Evolutionary conservation across 2,888 invertebrate species (phyloP), one percentile per base, ranked within the genome.

Genomic region (Drosophila borealis): DNA sequence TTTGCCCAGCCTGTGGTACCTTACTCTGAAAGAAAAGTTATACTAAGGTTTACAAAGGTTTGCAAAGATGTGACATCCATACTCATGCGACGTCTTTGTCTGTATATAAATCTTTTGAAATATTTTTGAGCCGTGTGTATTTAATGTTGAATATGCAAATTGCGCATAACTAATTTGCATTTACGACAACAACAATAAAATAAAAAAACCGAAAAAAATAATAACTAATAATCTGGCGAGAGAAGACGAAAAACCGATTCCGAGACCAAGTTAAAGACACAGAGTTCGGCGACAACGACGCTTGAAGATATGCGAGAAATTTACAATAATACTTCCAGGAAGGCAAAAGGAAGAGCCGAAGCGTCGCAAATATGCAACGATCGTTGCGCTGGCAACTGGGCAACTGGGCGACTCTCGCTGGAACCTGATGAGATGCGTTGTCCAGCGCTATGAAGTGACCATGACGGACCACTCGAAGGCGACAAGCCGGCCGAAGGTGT

Each of bases 261-360:
- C 69, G 36, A 62, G 54, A 17, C 44, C 14, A 29, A 44, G 61
- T 10, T 56, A 49, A 42, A 54, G 66, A 49, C 51, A 33, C 33
- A 9, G 39, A 59, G 53, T 37, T 48, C 19, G 64, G 71, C 77
- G 78, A 80, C 83, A 81, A 79, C 71, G 74, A 73, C 72, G 74
- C 80, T 75, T 70, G 66, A 74, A 82, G 75, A 83, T 88, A 82
- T 82, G 86, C 83, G 88, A 81, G 85, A 81, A 89, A 89, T 89
- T 89, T 89, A 89, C 88, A 72, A 85, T 89, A 88, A 89, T 85
- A 81, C 82, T 87, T 87, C 86, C 86, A 87, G 79, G 86, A 87
- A 86, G 81, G 70, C 80, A 70, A 62, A 79, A 81, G 77, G 79
- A 29, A 76, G 80, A 78, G 74, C 69, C 75, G 77, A 10, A 71